Base-by-base conservation (phyloP, 37 sponge, comb jelly and placozoan species). In the Eunapius fragilis region DNA sequence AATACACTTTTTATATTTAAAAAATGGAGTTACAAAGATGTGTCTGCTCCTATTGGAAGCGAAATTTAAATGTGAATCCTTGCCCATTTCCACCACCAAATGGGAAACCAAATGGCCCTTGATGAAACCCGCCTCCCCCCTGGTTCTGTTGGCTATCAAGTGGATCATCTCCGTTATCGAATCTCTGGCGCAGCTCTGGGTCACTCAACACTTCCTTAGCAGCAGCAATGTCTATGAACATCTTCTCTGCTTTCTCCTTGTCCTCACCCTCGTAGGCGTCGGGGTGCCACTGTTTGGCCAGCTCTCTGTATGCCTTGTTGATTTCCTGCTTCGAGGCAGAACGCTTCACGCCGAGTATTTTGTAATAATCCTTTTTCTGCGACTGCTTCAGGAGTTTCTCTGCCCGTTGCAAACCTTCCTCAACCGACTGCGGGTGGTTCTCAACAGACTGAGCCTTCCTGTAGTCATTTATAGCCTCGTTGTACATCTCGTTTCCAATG, bases 111-210 rank as follows among this genome's bases (percentile, higher is more conserved):
- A 96, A 96, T 31, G 94, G 98, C 36, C 80, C 83, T 14, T 89
- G 90, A 17, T 88, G 91, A 74, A 88, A 89, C 47, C 87, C 85
- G 14, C 90, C 92, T 37, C 81, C 45, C 3, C 87, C 87, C 26
- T 76, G 91, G 49, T 98, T 92, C 50, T 87, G 83, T 71, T 97
- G 94, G 4, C 91, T 97, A 50, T 97, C 97, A 25, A 99, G 85
- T 45, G 99, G 99, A 48, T 99, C 99, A 75, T 99, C 99, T 27
- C 99, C 99, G 74, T 93, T 87, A 78, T 99, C 99, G 90, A 96
- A 99, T 78, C 90, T 93, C 70, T 89, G 75, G 23, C 97, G 80
- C 83, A 95, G 91, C 58, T 99, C 99, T 89, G 87, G 87, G 86
- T 99, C 96, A 70, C 94, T 91, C 12, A 99, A 82, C 28, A 99